Percentiles rank a stretch among this genome's conserved stretches.
Evolutionary conservation across 2,113 vertebrate genomes (phyloP).

Genomic region (Aplodontia rufa): DNA sequence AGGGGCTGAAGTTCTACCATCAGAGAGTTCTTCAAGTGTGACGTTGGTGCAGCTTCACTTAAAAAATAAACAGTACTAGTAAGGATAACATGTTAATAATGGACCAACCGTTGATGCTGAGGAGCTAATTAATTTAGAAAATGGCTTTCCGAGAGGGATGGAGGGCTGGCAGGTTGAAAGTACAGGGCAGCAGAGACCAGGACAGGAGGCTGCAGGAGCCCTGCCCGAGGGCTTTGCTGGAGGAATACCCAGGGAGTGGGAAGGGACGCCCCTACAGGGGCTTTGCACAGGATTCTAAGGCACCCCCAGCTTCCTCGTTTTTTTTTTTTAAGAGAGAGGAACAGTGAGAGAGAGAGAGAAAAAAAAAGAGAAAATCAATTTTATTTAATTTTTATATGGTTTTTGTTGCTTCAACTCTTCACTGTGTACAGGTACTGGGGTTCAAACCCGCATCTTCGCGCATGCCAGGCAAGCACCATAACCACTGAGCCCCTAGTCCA

Average conservation of each 20-base stretch:
- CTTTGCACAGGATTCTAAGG: not conserved
- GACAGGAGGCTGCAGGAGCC: not conserved
- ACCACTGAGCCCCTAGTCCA: too few species aligned
- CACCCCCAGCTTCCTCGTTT: too few species aligned
- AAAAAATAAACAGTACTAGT: not conserved
- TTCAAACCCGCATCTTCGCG: too few species aligned
- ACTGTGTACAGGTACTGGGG: too few species aligned
- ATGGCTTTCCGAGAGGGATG: not conserved
- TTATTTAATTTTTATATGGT: too few species aligned
- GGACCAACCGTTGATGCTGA: not conserved
- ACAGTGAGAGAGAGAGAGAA: too few species aligned
- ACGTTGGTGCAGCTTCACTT: not conserved
- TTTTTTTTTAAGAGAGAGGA: too few species aligned
- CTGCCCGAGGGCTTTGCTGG: accelerated
- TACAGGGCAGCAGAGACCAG: not conserved
- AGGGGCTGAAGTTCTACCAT: not conserved
- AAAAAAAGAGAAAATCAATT: too few species aligned
- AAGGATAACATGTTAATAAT: not conserved
- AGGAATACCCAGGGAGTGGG: not conserved
- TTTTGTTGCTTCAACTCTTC: too few species aligned
- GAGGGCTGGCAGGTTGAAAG: not conserved
- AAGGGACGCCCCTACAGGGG: not conserved
- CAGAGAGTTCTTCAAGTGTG: not conserved
- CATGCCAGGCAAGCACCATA: too few species aligned
- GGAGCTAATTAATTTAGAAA: not conserved